Evolutionary conservation across 1,140 invertebrate species (phyloP), one percentile per base, ranked within the genome.

Genomic region (Tetraneura akinire): DNA sequence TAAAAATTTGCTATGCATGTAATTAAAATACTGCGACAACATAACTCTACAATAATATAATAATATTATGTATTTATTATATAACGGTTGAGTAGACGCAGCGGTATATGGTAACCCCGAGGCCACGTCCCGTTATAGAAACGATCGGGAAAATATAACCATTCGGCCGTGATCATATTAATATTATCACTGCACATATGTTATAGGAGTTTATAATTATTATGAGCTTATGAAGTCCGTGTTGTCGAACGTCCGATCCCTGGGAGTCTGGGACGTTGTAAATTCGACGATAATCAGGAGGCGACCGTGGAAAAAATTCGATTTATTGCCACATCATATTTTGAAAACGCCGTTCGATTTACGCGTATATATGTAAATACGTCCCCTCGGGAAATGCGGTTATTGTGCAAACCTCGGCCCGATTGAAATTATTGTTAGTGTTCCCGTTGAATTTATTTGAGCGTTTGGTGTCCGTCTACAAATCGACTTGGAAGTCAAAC

Each of bases 1-100:
- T 57, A 55, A 55, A 57, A 76, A 76, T 78, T 78, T 62, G 74
- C 62, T 78, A 78, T 57, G 74, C 74, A 45, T 45, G 37, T 57
- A 74, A 74, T 74, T 74, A 74, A 74, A 74, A 21, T 6, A 32
- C 5, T 21, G 21, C 21, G 47, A 26, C 42, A 16, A 70, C 21
- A 42, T 62, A 57, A 21, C 21, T 51, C 51, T 73, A 32, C 8
- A 37, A n/a, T n/a, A 4, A 37, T 37, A 37, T 37, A 37, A 4
- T 37, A 37, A 37, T 37, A 37, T n/a, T n/a, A n/a, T n/a, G n/a
- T 37, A 37, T 37, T 37, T 37, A n/a, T n/a, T n/a, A 37, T 37
- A 37, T 53, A 73, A 73, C 51, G 70, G 23, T 11, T n/a, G 13
- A 49, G 26, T 62, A 9, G 26, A 64, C 29, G n/a, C 11, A 70